These are phyloP conservation scores for Iselma pallidipennis DNA, from an alignment of 2,888 invertebrate genomes.

Conservation along the genomic window DNA sequence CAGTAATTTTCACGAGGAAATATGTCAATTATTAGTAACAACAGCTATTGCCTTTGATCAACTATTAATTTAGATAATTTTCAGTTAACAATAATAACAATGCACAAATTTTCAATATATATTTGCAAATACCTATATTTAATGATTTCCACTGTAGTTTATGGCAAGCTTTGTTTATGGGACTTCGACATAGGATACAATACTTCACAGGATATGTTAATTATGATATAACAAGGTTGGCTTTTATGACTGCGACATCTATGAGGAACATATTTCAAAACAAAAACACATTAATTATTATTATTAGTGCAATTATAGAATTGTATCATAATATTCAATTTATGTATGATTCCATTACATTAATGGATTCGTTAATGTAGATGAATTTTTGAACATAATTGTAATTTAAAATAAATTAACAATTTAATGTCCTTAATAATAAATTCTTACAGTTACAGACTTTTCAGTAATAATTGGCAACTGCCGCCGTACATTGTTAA, in stretches of 20 bases:
- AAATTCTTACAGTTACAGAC: too few relatives aligned
- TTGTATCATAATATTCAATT: slow-evolving; percentile 6
- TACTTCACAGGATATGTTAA: slow-evolving; percentile 9
- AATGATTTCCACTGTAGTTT: background rate
- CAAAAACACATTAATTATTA: slow-evolving; percentile 15
- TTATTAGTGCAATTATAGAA: slow-evolving; percentile 17
- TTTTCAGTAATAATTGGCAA: background rate
- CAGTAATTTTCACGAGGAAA: too few relatives aligned
- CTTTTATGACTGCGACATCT: slow-evolving; percentile 6
- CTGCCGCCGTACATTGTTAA: background rate
- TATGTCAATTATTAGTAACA: too few relatives aligned
- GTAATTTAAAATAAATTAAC: slow-evolving; percentile 4
- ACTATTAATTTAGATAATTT: too few relatives aligned
- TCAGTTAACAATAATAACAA: too few relatives aligned
- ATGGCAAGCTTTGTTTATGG: background rate
- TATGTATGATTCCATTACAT: background rate
- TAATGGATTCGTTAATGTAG: slow-evolving; percentile 1
- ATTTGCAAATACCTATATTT: background rate
- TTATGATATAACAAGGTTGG: slow-evolving; percentile 8
- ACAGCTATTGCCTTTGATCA: too few relatives aligned
- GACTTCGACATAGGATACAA: slow-evolving; percentile 3
- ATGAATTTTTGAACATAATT: slow-evolving; percentile 11
- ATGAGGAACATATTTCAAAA: slow-evolving; percentile 13
- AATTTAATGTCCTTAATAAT: too few relatives aligned
- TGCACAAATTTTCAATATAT: background rate